These are phyloP conservation scores for Halichoerus grypus DNA, from an alignment of 2,113 vertebrate species.

Conservation along the genomic window DNA sequence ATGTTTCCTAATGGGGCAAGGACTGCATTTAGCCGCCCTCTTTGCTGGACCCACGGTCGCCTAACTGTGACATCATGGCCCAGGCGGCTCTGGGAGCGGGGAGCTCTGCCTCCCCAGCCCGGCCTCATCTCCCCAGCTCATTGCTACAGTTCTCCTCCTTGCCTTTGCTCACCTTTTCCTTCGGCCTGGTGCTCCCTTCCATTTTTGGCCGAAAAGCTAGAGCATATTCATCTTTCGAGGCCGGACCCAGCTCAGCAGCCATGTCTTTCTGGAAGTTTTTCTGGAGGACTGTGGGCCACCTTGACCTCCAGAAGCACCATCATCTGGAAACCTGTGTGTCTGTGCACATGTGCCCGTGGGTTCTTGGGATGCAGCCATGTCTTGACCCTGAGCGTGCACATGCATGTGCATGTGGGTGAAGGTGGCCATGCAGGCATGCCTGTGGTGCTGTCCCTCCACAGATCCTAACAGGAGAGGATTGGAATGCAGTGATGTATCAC, in stretches of 20 bases:
- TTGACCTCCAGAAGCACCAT: background rate
- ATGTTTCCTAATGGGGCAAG: background rate
- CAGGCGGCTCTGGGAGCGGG: background rate
- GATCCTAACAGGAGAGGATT: slow-evolving; percentile 98
- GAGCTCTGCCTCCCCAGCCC: no score
- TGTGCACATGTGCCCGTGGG: background rate
- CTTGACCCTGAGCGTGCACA: background rate
- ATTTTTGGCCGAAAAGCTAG: background rate
- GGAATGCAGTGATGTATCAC: slow-evolving; percentile 98
- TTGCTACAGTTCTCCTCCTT: rapidly evolving
- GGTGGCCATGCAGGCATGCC: rapidly evolving
- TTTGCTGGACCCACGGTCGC: background rate
- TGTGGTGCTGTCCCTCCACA: slow-evolving; percentile 55
- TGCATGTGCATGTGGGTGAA: rapidly evolving
- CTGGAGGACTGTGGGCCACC: background rate
- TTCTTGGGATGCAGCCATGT: no score
- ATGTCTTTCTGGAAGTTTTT: background rate
- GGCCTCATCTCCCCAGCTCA: background rate
- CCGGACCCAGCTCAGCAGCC: background rate
- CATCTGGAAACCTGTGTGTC: background rate
- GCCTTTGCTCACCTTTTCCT: background rate
- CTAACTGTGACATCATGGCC: rapidly evolving
- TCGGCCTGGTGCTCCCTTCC: background rate
- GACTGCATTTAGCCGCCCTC: background rate
- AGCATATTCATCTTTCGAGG: background rate